Base-by-base conservation (phyloP, 2,888 invertebrate genomes). In the Gisinianus flammeolus region DNA sequence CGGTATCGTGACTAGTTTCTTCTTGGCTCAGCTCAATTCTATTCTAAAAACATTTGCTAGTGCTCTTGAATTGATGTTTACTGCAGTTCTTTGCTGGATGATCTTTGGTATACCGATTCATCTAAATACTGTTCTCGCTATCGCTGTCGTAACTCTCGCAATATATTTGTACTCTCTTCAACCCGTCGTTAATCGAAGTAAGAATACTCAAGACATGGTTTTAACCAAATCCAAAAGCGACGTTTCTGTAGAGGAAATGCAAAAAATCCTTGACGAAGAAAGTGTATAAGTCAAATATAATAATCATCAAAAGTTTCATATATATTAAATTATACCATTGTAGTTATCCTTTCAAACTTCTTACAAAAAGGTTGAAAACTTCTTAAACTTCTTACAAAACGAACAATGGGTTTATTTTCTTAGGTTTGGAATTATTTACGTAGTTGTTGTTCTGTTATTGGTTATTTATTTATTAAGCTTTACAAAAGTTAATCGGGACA, bases 1-100 rank as follows among this genome's bases (percentile, higher is more conserved):
- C 64, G 97, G 97, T 35, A 95, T 98, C 85, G 93, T 95, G 0
- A 97, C 97, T 0, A 95, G 95, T 87, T 94, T 97, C 87, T 97
- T 97, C 86, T 88, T 98, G 30, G 94, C 95, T 87, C 94, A 93
- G 85, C 90, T 97, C 85, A 97, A 97, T 87, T 97, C 97, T 0
- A 97, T 98, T 85, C 88, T 97, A 75, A 97, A 98, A 89, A 96
- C 96, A 0, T 97, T 97, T 88, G 97, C 97, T 0, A 95, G 96
- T 88, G 97, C 96, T 19, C 88, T 97, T 85, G 97, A 97, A 86
- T 88, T 97, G 44, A 89, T 96, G 75, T 93, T 97, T 85, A 97
- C 97, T 0, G 97, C 97, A 0, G 88, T 97, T 19, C 89, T 96
- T 0, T 94, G 95, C 85, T 95, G 93, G 89, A 86, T 95, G 70